Evolutionary conservation across 1,140 invertebrate genomes (phyloP), one percentile per base, ranked within the genome.

Genomic region (Camponotus pennsylvanicus): DNA sequence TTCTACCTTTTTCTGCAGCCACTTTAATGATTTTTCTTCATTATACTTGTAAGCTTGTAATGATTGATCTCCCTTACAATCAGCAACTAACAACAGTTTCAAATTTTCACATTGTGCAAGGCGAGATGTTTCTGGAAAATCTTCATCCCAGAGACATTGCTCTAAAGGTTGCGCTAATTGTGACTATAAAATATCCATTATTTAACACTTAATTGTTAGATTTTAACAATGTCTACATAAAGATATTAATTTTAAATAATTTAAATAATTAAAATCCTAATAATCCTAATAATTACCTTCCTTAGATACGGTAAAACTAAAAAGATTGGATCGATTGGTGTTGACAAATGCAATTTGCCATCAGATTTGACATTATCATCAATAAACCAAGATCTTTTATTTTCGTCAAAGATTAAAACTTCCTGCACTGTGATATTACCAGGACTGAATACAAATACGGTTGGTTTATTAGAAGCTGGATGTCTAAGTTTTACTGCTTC

Each of bases 41-140:
- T 97, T 98, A 89, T 97, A 98, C 95, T 97, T 97, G 88, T 97
- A 98, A 13, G 97, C 97, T 92, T 96, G 97, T 37, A 97, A 93
- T 49, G 97, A 97, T 87, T 96, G 96, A 88, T 96, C 96, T 45
- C 96, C 97, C 95, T 97, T 97, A 91, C 96, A 94, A 94, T 97
- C 97, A 64, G 96, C 97, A 42, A 97, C 94, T 86, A 95, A 89
- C 79, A 92, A 92, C 8, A 96, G 84, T 79, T 96, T 96, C 59
- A 97, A 93, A 93, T 96, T 96, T 89, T 95, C 95, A 90, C 94
- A 95, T 69, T 92, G 90, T n/a, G 85, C 87, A 6, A 96, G 92
- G 86, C 96, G 94, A 86, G 93, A 93, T 1, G 95, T 96, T 93
- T 96, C 96, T 21, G 96, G 96, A 93, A 95, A 97, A 86, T 96